Percentiles rank a stretch among this genome's conserved stretches.
phyloP scores from a whole-genome alignment of 2,113 vertebrate genomes.

The Scortum barcoo region DNA sequence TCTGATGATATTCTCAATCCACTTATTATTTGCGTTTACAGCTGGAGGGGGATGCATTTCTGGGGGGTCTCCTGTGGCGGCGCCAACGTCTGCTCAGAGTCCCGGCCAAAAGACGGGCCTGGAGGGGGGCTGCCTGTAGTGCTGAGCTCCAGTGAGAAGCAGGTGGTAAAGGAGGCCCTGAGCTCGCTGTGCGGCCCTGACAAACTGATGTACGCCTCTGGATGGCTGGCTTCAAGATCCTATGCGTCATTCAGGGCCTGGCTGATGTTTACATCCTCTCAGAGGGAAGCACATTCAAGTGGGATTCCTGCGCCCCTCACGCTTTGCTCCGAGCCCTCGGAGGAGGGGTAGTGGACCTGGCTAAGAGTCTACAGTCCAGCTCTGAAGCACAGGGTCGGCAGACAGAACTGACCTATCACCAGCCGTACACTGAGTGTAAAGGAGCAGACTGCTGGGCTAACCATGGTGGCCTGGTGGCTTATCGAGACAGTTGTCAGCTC shows the following conservation, averaged over 20 bases:
- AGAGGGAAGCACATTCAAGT: slow-evolving; percentile 86
- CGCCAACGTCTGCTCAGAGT: slow-evolving; percentile 75
- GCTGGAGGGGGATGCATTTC: slow-evolving; percentile 86
- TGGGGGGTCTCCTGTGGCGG: slow-evolving; percentile 82
- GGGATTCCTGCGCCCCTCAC: slow-evolving; percentile 87
- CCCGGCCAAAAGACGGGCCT: slow-evolving; percentile 33
- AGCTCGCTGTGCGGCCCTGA: slow-evolving; percentile 68
- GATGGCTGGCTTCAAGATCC: slow-evolving; percentile 87
- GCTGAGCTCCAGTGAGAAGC: slow-evolving; percentile 85
- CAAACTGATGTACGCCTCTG: slow-evolving; percentile 80
- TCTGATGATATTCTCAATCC: slow-evolving; percentile 1
- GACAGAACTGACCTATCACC: slow-evolving; percentile 83
- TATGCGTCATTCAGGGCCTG: slow-evolving; percentile 85
- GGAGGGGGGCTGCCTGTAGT: slow-evolving; percentile 73
- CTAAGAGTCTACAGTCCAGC: slow-evolving; percentile 54
- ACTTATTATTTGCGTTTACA: slow-evolving; percentile 51
- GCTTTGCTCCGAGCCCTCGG: slow-evolving; percentile 85
- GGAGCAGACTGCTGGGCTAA: slow-evolving; percentile 86
- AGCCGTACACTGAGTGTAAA: slow-evolving; percentile 48
- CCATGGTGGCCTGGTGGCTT: slow-evolving; percentile 83
- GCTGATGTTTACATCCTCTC: slow-evolving; percentile 85
- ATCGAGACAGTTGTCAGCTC: slow-evolving; percentile 75
- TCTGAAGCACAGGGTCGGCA: neutral
- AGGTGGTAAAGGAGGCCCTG: slow-evolving; percentile 75
- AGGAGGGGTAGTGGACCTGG: slow-evolving; percentile 81